A percentile compares a stretch with the other conserved stretches of the same genome.
phyloP scores from a whole-genome alignment of 2,797 vertebrate species.

The Gorsachius magnificus region DNA sequence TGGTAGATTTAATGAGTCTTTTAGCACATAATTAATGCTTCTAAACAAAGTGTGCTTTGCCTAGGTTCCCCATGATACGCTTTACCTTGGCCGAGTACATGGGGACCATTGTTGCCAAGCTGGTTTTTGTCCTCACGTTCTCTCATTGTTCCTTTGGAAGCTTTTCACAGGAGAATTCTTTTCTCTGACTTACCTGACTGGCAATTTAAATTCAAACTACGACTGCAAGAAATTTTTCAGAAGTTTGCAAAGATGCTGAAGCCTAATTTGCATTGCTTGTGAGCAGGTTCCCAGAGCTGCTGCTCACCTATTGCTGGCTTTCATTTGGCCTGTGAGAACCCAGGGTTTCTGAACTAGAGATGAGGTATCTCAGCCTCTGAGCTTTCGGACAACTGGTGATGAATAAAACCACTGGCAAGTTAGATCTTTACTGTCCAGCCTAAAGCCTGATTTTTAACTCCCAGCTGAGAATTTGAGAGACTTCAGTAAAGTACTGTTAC shows the following conservation, averaged over 20 bases:
- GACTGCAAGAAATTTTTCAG: neutral
- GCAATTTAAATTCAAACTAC: neutral
- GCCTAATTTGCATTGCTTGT: neutral
- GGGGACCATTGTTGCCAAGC: neutral
- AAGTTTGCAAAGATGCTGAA: neutral
- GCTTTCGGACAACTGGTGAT: neutral
- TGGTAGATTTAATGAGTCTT: neutral
- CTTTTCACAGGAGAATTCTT: neutral
- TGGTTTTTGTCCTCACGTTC: neutral
- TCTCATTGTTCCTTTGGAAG: neutral
- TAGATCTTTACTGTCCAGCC: neutral
- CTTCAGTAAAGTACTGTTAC: neutral
- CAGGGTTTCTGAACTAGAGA: neutral
- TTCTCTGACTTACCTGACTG: neutral
- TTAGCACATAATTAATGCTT: neutral
- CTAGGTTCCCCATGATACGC: fast-evolving
- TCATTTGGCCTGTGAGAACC: neutral
- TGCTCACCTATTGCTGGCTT: neutral
- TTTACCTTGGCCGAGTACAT: neutral
- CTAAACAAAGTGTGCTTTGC: neutral
- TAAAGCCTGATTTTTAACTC: neutral
- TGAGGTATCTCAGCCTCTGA: neutral
- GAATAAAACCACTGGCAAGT: neutral
- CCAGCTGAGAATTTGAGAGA: neutral
- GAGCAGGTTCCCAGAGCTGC: neutral